Conservation (phyloP, 2,113 vertebrate genomes). For the Stercorarius parasiticus region DNA sequence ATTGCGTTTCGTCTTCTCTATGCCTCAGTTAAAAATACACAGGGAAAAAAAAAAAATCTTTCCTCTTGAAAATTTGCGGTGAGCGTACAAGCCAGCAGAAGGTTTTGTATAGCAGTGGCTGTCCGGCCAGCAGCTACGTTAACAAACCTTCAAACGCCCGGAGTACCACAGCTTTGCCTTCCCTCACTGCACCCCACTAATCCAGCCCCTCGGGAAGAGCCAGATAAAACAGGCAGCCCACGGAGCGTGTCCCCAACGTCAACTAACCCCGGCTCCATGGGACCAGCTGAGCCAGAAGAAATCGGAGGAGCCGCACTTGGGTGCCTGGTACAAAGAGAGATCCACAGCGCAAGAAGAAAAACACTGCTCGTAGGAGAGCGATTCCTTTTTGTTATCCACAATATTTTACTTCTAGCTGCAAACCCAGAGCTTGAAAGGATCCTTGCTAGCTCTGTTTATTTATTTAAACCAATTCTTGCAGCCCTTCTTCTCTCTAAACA, state of each 20-base stretch:
- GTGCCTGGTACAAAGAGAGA: conserved; percentile 25
- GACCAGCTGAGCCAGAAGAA: not conserved
- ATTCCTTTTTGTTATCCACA: conserved; percentile 28
- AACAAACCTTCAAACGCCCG: not conserved
- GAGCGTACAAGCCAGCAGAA: not conserved
- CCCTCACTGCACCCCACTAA: not conserved
- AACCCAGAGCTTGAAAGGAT: conserved; percentile 36
- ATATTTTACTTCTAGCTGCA: conserved; percentile 61
- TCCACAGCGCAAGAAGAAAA: not conserved
- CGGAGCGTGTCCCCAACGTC: not conserved
- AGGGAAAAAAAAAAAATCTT: not conserved
- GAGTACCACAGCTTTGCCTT: not conserved
- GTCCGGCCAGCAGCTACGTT: not conserved
- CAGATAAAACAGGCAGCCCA: conserved; percentile 17
- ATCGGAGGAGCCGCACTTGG: not conserved
- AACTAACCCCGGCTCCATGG: not conserved
- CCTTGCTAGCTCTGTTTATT: conserved; percentile 46
- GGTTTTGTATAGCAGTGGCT: not conserved
- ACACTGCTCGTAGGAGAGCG: not conserved
- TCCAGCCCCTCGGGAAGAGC: not conserved
- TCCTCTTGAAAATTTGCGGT: not conserved
- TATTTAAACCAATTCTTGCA: conserved; percentile 59
- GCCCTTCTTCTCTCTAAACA: conserved; percentile 62
- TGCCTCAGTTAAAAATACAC: not conserved
- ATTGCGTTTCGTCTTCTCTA: not conserved